Percentiles rank a stretch among this genome's conserved stretches.
These are phyloP conservation scores for Tetragnatha montana DNA, from an alignment of 2,888 invertebrate genomes.

Conservation along the genomic window DNA sequence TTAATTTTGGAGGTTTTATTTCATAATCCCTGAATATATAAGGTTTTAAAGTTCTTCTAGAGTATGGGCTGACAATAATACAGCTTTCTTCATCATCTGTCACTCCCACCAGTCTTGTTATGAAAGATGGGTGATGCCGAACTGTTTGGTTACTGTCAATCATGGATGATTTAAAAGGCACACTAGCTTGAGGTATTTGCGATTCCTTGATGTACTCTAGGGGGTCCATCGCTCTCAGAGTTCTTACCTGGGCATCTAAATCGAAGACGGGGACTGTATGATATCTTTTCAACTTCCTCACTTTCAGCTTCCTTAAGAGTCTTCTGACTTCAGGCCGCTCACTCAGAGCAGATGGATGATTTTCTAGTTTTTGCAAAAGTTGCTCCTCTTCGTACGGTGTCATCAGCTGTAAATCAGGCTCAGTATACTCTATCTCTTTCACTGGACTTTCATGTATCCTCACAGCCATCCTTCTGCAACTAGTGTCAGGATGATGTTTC, in stretches of 20 bases:
- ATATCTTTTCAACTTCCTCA: slow-evolving; percentile 80
- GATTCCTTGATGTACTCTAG: slow-evolving; percentile 56
- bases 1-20: slow-evolving; percentile 84
- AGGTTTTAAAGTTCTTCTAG: slow-evolving; percentile 83
- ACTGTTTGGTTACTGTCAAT: slow-evolving; percentile 39
- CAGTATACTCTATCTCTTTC: slow-evolving; percentile 12
- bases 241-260: slow-evolving; percentile 77
- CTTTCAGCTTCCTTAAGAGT: slow-evolving; percentile 80
- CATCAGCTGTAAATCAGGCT: slow-evolving; percentile 75
- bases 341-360: slow-evolving; percentile 73
- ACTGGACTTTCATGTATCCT: slow-evolving; percentile 58
- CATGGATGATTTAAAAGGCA: slow-evolving; percentile 16
- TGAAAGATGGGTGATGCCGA: slow-evolving; percentile 74
- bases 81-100: slow-evolving; percentile 76
- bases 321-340: slow-evolving; percentile 76
- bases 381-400: slow-evolving; percentile 78
- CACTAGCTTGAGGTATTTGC: slow-evolving; percentile 15
- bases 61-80: slow-evolving; percentile 77
- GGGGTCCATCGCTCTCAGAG: slow-evolving; percentile 71
- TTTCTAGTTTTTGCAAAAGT: slow-evolving; percentile 75
- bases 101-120: slow-evolving; percentile 75
- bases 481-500: slow-evolving; percentile 46
- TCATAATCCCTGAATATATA: slow-evolving; percentile 86
- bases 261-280: slow-evolving; percentile 80
- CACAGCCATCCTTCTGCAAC: slow-evolving; percentile 69